Evolutionary conservation across 2,888 invertebrate species (phyloP), one percentile per base, ranked within the genome.

Genomic region (Myopa tessellatipennis): DNA sequence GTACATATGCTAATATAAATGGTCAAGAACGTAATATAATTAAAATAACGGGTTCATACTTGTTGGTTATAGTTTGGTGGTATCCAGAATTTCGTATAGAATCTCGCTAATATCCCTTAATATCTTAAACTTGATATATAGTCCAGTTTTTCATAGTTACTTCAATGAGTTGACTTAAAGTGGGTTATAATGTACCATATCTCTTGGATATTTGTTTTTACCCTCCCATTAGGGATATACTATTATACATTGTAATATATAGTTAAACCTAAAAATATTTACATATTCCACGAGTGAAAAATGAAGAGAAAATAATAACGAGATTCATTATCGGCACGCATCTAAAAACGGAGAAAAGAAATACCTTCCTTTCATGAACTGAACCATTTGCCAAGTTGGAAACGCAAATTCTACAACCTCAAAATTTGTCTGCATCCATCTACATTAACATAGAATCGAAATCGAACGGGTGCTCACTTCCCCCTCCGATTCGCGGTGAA

Each of bases 381-480:
- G 34, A 76, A 76, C 63, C 52, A 52, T 68, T 75, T 75, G 63
- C 63, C 70, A 71, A 70, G 65, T 71, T 58, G 55, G 36, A 71
- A 52, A 18, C 71, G 76, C 71, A 61, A 76, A 76, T 71, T 71
- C 55, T 65, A 55, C 63, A 76, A 74, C 55, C 67, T 67, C 67
- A 67, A 58, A 67, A 67, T 58, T 74, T 70, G 45, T n/a, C 3
- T 16, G 63, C 45, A 55, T 68, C 67, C 58, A 63, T 34, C 67
- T 40, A 40, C 18, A 76, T 76, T 14, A 18, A 65, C 36, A 55
- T 18, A 69, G 52, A 65, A 70, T 67, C 74, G 40, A 73, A 45
- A 50, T 45, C 55, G 50, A 69, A 69, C 26, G 50, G 58, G 34
- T 70, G 26, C 36, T 45, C 50, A 10, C n/a, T 40, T 18, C 73